These are phyloP conservation scores for Alviniconcha strummeri DNA, from an alignment of 2,888 invertebrate genomes.

Conservation along the genomic window DNA sequence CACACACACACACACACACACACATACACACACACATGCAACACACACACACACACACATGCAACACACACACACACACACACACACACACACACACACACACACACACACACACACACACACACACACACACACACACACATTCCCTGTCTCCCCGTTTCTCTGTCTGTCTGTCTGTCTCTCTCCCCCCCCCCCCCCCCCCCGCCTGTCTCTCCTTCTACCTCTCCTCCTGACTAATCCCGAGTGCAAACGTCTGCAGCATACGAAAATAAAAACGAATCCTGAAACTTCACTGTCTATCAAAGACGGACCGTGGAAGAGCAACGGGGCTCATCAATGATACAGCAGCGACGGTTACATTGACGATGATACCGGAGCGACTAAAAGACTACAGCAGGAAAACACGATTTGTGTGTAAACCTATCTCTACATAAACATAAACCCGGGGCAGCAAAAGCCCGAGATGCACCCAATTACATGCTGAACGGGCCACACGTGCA, in stretches of 20 bases:
- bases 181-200: background rate
- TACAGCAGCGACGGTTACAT: no score
- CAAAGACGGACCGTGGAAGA: no score
- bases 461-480: conserved; percentile 9
- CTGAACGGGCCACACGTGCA: conserved; percentile 1
- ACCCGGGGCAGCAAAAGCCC: background rate
- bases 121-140: background rate
- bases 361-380: no score
- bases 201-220: no score
- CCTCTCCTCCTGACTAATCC: background rate
- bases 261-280: no score
- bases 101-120: background rate
- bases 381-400: no score
- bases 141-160: background rate
- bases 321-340: no score
- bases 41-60: background rate
- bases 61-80: background rate
- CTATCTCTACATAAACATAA: no score
- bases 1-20: conserved; percentile 1
- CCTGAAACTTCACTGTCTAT: no score
- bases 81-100: background rate
- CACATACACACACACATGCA: background rate
- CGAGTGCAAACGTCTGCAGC: no score
- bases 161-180: background rate
- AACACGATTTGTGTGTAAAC: no score